phyloP scores from a whole-genome alignment of 2,797 vertebrate species.

The Poecilia velifera region DNA sequence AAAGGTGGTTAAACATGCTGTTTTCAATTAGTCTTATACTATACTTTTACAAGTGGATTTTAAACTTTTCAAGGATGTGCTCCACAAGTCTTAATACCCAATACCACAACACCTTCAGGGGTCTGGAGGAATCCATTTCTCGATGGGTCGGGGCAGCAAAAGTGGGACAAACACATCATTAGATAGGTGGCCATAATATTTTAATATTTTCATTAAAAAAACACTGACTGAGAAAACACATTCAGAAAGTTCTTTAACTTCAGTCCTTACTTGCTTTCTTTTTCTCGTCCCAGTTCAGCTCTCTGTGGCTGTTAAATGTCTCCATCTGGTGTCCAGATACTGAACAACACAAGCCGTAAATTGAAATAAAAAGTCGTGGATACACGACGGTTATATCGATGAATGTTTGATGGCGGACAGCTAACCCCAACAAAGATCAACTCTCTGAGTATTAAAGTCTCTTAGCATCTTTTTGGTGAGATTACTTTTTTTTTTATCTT shows the following conservation, averaged over 20 bases:
- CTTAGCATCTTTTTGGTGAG: accelerated
- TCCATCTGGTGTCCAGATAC: not conserved
- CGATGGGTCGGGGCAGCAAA: not conserved
- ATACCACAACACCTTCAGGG: too few relatives aligned
- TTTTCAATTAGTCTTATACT: too few relatives aligned
- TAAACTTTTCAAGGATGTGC: too few relatives aligned
- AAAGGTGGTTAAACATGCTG: too few relatives aligned
- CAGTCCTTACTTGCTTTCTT: not conserved
- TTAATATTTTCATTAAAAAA: not conserved
- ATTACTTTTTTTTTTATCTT: not conserved
- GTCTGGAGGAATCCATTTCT: too few relatives aligned
- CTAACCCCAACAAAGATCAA: not conserved
- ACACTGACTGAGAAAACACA: not conserved
- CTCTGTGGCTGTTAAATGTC: slow-evolving; percentile 1
- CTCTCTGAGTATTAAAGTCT: accelerated
- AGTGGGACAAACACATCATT: not conserved
- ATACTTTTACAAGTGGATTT: too few relatives aligned
- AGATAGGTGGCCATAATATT: not conserved
- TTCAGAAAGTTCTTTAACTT: not conserved
- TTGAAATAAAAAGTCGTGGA: slow-evolving; percentile 2
- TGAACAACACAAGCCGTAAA: slow-evolving; percentile 41
- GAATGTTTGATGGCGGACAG: accelerated
- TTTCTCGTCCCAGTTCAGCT: not conserved
- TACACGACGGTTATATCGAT: slow-evolving; percentile 12
- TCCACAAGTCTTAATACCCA: too few relatives aligned